Base-by-base conservation (phyloP, 1,140 invertebrate genomes). In the Monochamus saltuarius region DNA sequence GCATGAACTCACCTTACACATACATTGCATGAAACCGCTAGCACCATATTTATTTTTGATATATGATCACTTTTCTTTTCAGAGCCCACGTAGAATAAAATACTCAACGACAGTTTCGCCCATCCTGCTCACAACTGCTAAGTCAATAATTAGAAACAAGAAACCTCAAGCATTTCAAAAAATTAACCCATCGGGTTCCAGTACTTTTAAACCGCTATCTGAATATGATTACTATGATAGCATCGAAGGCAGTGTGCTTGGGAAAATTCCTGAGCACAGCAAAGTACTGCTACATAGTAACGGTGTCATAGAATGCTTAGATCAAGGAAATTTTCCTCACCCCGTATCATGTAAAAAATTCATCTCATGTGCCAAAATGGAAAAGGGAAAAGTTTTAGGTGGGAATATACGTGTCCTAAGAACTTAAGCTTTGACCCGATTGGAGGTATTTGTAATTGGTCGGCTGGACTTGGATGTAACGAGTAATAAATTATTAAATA, bases 371-470 rank as follows among this genome's bases (percentile, higher is more conserved):
- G 88, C 91, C 0, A 85, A 85, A 72, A 89, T 91, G 79, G 89
- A 91, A 46, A 88, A 85, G 66, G 86, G 87, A 35, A 80, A 83
- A 16, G 82, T 92, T 0, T 75, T 90, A 0, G 91, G 90, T 94
- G 90, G 84, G 90, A 92, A 62, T 94, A 94, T 75, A 89, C 90
- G 0, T 95, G 92, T 73, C 91, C 92, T 0, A 85, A 86, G 56
- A 87, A 87, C 19, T 77, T 94, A 0, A 89, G 89, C 55, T 95
- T 92, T 73, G 92, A 94, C 76, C 90, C 90, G 0, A 85, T 93
- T 4, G 91, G 91, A 13, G 91, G 90, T 16, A 94, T 94, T 62
- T 95, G 92, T 72, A 94, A 94, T 74, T 94, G 90, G 90, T 87
- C 89, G 1, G 85, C 87, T 4, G 89, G 86, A 3, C 77, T 90